phyloP scores from a whole-genome alignment of 92 coral and sea anemone species.

The Chrysogorgia sp. region DNA sequence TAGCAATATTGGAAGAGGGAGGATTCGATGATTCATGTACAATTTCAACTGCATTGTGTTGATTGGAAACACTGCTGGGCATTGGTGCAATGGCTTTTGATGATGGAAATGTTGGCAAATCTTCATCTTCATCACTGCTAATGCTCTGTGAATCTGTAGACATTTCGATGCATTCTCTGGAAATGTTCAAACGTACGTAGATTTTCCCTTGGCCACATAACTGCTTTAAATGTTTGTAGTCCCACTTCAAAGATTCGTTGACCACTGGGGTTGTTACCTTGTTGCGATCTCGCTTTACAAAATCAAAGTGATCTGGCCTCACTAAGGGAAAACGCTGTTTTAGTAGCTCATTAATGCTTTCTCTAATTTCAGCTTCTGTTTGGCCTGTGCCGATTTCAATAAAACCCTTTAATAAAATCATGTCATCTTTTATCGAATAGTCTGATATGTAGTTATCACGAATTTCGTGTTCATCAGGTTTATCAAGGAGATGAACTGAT shows the following conservation, averaged over 20 bases:
- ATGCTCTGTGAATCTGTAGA: constrained; percentile 16
- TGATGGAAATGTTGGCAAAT: constrained; percentile 4
- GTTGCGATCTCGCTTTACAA: constrained; percentile 74
- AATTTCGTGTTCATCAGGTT: too few relatives aligned
- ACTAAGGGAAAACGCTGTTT: constrained; percentile 62
- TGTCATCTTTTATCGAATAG: too few relatives aligned
- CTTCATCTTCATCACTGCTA: constrained; percentile 38
- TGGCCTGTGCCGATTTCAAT: too few relatives aligned
- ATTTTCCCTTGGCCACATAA: too few relatives aligned
- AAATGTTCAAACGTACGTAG: too few relatives aligned
- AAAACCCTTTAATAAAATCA: too few relatives aligned
- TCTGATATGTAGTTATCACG: too few relatives aligned
- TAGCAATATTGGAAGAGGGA: too few relatives aligned
- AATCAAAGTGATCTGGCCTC: constrained; percentile 58
- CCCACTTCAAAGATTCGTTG: constrained; percentile 56
- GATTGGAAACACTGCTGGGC: background rate
- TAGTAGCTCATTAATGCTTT: too few relatives aligned
- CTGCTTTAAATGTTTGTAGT: too few relatives aligned
- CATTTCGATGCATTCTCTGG: constrained; percentile 58
- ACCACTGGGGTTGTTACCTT: constrained; percentile 70
- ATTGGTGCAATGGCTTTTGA: background rate
- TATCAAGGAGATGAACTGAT: too few relatives aligned
- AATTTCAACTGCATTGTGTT: background rate
- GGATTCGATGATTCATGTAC: background rate
- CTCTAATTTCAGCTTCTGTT: too few relatives aligned